A percentile compares a stretch with the other conserved stretches of the same genome.
These are phyloP conservation scores for Chelon labrosus DNA, from an alignment of 2,797 vertebrate species.

Conservation along the genomic window DNA sequence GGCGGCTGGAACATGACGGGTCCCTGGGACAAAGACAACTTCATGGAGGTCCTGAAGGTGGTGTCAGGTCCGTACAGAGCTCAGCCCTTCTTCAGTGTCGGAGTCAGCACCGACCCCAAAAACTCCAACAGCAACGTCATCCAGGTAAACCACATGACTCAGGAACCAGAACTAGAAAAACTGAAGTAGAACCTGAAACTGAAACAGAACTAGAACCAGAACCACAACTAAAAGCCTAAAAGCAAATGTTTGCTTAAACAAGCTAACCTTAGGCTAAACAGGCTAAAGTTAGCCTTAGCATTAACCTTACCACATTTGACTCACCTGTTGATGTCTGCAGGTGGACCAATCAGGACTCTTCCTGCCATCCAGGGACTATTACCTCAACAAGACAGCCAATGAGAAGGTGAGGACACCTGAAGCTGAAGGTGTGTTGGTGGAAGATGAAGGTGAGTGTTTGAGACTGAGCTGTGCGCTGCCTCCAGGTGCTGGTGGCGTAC, in stretches of 20 bases:
- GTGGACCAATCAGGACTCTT: conserved; percentile 97
- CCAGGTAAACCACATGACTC: conserved; percentile 82
- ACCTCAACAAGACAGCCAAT: conserved; percentile 96
- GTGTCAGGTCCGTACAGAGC: conserved; percentile 94
- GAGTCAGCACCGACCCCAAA: conserved; percentile 93
- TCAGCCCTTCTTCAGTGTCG: conserved; percentile 94
- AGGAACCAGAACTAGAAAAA: neutral
- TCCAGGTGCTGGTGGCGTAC: conserved; percentile 92
- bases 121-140: conserved; percentile 98
- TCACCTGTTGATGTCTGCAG: conserved; percentile 65
- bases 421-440: neutral
- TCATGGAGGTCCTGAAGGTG: conserved; percentile 94
- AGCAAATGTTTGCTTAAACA: too few relatives aligned
- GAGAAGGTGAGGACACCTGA: conserved; percentile 88
- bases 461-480: too few relatives aligned
- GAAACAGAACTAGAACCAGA: neutral
- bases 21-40: conserved; percentile 93
- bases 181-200: too few relatives aligned
- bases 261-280: too few relatives aligned
- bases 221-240: neutral
- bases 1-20: conserved; percentile 96
- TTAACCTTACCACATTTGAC: too few relatives aligned
- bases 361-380: conserved; percentile 97
- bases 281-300: too few relatives aligned
- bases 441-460: too few relatives aligned